A percentile compares a stretch with the other conserved stretches of the same genome.
Evolutionary conservation across 2,113 vertebrate species (phyloP).

Genomic region (Ageneiosus marmoratus): DNA sequence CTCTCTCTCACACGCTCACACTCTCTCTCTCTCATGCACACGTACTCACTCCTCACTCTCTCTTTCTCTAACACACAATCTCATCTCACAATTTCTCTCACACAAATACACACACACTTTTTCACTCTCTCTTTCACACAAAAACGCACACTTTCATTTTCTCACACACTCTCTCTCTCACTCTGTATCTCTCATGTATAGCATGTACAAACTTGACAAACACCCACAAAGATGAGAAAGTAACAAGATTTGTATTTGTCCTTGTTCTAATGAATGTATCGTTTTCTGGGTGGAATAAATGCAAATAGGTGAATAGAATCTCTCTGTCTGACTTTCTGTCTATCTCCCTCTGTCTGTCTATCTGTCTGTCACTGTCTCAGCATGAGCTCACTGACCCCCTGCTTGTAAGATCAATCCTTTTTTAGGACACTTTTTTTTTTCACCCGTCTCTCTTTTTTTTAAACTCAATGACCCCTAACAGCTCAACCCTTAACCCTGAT

Average conservation of each 20-base stretch:
- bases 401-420: constrained; percentile 12
- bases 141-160: too few species aligned
- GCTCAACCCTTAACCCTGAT: constrained; percentile 11
- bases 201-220: background rate
- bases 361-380: background rate
- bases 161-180: too few species aligned
- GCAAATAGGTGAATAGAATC: background rate
- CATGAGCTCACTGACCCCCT: constrained; percentile 17
- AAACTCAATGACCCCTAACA: constrained; percentile 12
- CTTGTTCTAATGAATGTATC: background rate
- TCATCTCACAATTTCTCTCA: too few species aligned
- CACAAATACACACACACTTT: too few species aligned
- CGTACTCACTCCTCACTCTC: too few species aligned
- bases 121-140: too few species aligned
- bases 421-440: background rate
- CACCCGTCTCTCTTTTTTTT: background rate
- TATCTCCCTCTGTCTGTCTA: background rate
- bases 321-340: background rate
- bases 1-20: too few species aligned
- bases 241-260: background rate
- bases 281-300: background rate
- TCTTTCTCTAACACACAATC: too few species aligned
- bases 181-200: background rate
- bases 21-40: background rate
- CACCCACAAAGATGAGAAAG: background rate